phyloP scores from a whole-genome alignment of 2,113 vertebrate species.

The Apodemus speciosus region DNA sequence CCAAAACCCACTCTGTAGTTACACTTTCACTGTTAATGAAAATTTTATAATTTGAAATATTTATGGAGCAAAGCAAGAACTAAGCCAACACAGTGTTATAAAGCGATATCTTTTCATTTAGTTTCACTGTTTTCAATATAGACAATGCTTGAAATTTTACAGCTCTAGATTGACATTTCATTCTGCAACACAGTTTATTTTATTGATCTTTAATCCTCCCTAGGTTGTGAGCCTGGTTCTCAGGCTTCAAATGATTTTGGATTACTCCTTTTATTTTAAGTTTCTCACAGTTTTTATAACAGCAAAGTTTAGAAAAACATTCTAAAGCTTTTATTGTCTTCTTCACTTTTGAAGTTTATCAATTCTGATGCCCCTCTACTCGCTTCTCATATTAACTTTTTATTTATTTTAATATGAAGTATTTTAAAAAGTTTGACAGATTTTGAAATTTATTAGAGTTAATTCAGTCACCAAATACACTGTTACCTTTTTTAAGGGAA shows the following conservation, averaged over 20 bases:
- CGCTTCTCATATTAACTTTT: slow-evolving; percentile 44
- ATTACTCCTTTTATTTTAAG: slow-evolving; percentile 43
- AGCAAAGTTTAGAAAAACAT: slow-evolving; percentile 24
- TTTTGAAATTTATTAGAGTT: not conserved
- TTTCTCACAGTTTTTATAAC: slow-evolving; percentile 33
- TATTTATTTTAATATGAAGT: not conserved
- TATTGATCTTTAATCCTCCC: slow-evolving; percentile 41
- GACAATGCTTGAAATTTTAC: slow-evolving; percentile 33
- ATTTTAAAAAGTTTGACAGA: slow-evolving; percentile 17
- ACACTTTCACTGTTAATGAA: slow-evolving; percentile 27
- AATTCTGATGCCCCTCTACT: not conserved
- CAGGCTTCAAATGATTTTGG: slow-evolving; percentile 13
- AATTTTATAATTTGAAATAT: slow-evolving; percentile 46
- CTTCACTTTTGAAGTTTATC: not conserved
- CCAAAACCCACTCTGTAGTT: not conserved
- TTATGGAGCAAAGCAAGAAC: slow-evolving; percentile 48
- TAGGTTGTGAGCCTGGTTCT: slow-evolving; percentile 44
- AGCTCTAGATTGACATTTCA: slow-evolving; percentile 45
- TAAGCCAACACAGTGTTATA: slow-evolving; percentile 26
- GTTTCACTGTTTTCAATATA: slow-evolving; percentile 43
- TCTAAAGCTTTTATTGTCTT: not conserved
- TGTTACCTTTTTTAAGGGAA: slow-evolving; percentile 3
- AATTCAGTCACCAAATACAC: not conserved
- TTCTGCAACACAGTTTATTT: slow-evolving; percentile 54
- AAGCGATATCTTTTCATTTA: slow-evolving; percentile 33